Evolutionary conservation across 2,888 invertebrate species (phyloP).

Genomic region (Acronicta psi): DNA sequence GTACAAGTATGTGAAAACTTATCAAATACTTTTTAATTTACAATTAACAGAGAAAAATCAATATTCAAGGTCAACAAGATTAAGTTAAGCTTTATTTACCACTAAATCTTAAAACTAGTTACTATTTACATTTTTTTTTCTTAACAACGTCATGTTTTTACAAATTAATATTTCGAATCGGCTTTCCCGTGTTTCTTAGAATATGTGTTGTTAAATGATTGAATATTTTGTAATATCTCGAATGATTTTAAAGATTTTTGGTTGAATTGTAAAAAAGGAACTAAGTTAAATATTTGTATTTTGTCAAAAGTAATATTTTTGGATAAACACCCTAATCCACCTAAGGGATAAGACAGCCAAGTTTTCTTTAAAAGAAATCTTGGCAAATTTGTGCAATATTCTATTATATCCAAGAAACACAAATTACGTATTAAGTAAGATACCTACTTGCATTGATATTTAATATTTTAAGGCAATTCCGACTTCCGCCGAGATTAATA

Average conservation of each 20-base stretch:
- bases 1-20: conserved; percentile 88
- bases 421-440: conserved; percentile 50
- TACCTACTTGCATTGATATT: conserved; percentile 70
- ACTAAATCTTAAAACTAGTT: conserved; percentile 75
- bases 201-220: conserved; percentile 19
- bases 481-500: conserved; percentile 67
- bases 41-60: conserved; percentile 86
- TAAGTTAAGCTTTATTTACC: conserved; percentile 82
- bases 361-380: not conserved
- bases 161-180: conserved; percentile 72
- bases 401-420: conserved; percentile 47
- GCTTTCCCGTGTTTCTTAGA: conserved; percentile 58
- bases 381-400: not conserved
- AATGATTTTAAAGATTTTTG: not conserved
- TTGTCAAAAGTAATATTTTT: not conserved
- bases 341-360: too few species aligned
- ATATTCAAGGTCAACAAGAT: conserved; percentile 87
- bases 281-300: not conserved
- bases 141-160: conserved; percentile 82
- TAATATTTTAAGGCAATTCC: conserved; percentile 70
- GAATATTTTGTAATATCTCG: not conserved
- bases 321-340: too few species aligned
- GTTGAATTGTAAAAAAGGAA: not conserved
- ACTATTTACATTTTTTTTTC: conserved; percentile 81
- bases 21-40: conserved; percentile 83